Conservation (phyloP, 2,888 invertebrate species). For the Nephrotoma appendiculata region DNA sequence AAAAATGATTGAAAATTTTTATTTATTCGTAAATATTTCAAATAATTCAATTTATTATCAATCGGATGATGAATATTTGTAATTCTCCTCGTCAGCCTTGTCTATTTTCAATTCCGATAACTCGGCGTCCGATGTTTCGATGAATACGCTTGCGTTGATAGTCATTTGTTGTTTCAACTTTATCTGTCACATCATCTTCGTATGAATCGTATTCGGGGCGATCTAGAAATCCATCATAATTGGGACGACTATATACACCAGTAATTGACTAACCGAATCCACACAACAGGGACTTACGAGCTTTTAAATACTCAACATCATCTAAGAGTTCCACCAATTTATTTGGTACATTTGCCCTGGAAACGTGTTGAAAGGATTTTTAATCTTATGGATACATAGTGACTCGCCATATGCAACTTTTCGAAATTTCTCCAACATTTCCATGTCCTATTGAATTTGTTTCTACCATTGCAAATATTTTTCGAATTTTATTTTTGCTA, state of each 20-base stretch:
- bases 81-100: constrained; percentile 23
- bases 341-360: neutral
- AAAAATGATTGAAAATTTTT: too few relatives aligned
- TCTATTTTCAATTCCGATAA: constrained; percentile 18
- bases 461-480: neutral
- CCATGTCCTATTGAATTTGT: neutral
- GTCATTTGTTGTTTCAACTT: constrained; percentile 13
- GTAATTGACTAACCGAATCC: neutral
- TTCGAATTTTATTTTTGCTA: neutral
- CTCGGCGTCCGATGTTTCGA: constrained; percentile 16
- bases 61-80: constrained; percentile 15
- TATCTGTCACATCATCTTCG: constrained; percentile 1
- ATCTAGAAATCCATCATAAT: neutral
- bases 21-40: too few relatives aligned
- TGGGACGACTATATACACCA: neutral
- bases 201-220: neutral
- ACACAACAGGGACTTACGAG: neutral
- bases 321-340: neutral
- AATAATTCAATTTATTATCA: too few relatives aligned
- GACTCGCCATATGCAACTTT: neutral
- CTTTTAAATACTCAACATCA: neutral
- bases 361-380: neutral
- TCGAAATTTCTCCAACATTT: neutral
- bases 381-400: too few relatives aligned
- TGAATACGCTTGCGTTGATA: neutral